Base-by-base conservation (phyloP, 2,113 vertebrate genomes). In the Ochotona princeps region DNA sequence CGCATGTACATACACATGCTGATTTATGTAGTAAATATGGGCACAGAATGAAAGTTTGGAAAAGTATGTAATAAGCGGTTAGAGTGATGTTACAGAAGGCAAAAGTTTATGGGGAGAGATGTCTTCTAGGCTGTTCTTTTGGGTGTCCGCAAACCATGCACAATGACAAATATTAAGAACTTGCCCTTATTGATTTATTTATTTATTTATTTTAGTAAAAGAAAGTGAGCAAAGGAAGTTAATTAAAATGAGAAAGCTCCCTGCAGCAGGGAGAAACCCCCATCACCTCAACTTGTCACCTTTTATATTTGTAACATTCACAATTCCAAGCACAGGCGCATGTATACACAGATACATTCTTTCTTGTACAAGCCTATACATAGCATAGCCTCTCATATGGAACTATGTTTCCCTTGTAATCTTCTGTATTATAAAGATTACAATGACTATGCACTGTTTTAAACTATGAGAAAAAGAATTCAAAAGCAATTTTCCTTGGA, bases 391-490 rank as follows among this genome's bases (percentile, higher is more conserved):
- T n/a, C n/a, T n/a, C 30, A 32, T 25, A 81, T 57, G 66, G 2
- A 93, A 83, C 25, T 17, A 78, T 51, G 13, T 61, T 83, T 90
- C 73, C 60, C 93, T 87, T 67, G 28, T 21, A 76, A 79, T 67
- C 8, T 38, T 87, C 35, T 86, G 14, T 69, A 91, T 49, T 92
- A 89, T 57, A 93, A 76, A 51, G 76, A 30, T 38, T 69, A 49
- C 54, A 85, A 83, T 28, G 38, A 81, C 8, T 4, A 47, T 20
- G 13, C 26, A 54, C 21, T 90, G 49, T 44, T 92, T 94, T 89
- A 14, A 63, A 72, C 35, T 89, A 82, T 65, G 25, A 66, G 47
- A 91, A 92, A 83, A 87, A 79, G 70, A 83, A 87, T 70, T 79
- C 6, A 83, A 91, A 79, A 87, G 57, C 69, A 15, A 69, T 67